Evolutionary conservation across 2,113 vertebrate genomes (phyloP), one percentile per base, ranked within the genome.

Genomic region (Ammodytes marinus): DNA sequence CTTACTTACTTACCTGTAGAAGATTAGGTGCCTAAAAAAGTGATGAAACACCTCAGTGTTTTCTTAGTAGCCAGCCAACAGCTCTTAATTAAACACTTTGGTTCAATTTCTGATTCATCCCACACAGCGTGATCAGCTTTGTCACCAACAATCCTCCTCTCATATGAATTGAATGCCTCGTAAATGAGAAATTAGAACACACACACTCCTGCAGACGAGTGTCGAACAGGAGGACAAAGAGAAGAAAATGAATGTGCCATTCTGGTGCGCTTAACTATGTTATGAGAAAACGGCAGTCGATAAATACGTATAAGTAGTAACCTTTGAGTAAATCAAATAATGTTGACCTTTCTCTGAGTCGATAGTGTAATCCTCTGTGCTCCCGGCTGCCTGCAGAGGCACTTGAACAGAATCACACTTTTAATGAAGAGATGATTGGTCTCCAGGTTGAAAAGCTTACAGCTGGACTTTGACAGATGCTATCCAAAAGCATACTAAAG

Each of bases 291-390:
- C 15, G 58, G 17, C 79, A 86, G 84, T 94, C 79, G 57, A 92
- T 91, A 90, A 86, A 85, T 79, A 82, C 83, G 79, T 89, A 89
- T 90, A 91, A 92, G 90, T 79, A 92, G 88, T 80, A 92, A 93
- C 91, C 89, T 92, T 91, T 93, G 86, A 91, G 85, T 82, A 86
- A 93, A 93, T 92, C 89, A 89, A 92, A 92, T 87, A 89, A 79
- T 77, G 79, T 86, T 91, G 89, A 93, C 91, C 91, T 94, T 94
- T 94, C 68, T 49, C 60, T 63, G 49, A 75, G 89, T 85, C 87
- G 82, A 90, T 86, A 57, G 59, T 54, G 80, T 86, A 90, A 93
- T 91, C 88, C 89, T 86, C 60, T 52, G 77, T 27, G 83, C 86
- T 84, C 43, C 63, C 8, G 55, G 61, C 78, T 69, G 85, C 87